phyloP scores from a whole-genome alignment of 2,888 invertebrate genomes.

The Leucophenga maculata region DNA sequence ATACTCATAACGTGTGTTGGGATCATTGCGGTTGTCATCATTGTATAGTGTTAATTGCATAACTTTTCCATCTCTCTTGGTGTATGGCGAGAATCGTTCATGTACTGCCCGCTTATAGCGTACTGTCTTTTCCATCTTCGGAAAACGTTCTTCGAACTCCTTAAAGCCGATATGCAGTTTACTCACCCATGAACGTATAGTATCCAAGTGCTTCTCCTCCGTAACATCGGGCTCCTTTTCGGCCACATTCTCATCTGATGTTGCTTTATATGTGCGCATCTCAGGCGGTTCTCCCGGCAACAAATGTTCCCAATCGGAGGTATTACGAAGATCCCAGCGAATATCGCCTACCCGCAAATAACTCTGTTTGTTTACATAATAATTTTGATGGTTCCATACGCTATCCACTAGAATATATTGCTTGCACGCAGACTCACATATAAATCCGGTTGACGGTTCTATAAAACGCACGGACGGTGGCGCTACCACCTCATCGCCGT shows the following conservation, averaged over 20 bases:
- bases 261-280: conserved; percentile 63
- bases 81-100: conserved; percentile 85
- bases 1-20: conserved; percentile 75
- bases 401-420: conserved; percentile 86
- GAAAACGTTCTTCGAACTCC: conserved; percentile 82
- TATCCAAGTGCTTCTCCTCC: conserved; percentile 82
- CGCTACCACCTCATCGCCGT: conserved; percentile 63
- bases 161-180: conserved; percentile 75
- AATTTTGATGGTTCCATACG: conserved; percentile 90
- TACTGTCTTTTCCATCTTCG: conserved; percentile 79
- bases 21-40: conserved; percentile 60
- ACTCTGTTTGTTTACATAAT: conserved; percentile 82
- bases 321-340: conserved; percentile 77
- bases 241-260: conserved; percentile 74
- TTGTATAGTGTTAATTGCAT: conserved; percentile 61
- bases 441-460: conserved; percentile 86
- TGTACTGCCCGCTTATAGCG: conserved; percentile 83
- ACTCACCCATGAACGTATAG: conserved; percentile 83
- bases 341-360: conserved; percentile 73
- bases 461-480: conserved; percentile 79
- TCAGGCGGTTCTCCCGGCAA: conserved; percentile 80
- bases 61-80: conserved; percentile 78
- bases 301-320: conserved; percentile 81
- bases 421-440: conserved; percentile 74
- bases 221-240: conserved; percentile 70